A percentile compares a stretch with the other conserved stretches of the same genome.
Evolutionary conservation across 2,797 vertebrate species (phyloP).

Genomic region (Aeoliscus strigatus): DNA sequence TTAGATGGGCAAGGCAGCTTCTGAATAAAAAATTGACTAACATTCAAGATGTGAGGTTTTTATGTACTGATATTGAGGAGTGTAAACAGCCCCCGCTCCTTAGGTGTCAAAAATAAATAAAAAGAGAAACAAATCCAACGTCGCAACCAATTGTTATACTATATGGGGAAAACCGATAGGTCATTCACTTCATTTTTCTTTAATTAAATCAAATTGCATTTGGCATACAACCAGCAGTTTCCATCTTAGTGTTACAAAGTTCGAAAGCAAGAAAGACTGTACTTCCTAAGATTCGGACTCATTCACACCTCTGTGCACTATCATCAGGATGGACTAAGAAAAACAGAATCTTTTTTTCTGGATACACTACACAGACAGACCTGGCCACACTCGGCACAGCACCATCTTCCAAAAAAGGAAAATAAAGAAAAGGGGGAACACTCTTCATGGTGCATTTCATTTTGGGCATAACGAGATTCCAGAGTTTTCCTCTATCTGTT

Average conservation of each 20-base stretch:
- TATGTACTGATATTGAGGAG: constrained; percentile 70
- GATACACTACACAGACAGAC: constrained; percentile 53
- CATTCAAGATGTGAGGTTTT: constrained; percentile 60
- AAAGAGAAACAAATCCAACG: constrained; percentile 56
- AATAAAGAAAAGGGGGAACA: constrained; percentile 34
- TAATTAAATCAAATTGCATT: constrained; percentile 61
- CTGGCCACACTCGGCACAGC: constrained; percentile 31
- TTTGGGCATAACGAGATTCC: constrained; percentile 25
- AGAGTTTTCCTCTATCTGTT: constrained; percentile 62
- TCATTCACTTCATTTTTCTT: constrained; percentile 43
- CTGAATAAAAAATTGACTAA: constrained; percentile 77
- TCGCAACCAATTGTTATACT: constrained; percentile 59
- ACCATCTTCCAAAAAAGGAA: constrained; percentile 35
- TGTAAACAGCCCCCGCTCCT: constrained; percentile 58
- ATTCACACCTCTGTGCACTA: constrained; percentile 50
- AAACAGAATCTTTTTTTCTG: constrained; percentile 42
- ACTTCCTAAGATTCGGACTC: constrained; percentile 41
- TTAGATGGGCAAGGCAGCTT: constrained; percentile 72
- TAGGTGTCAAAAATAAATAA: constrained; percentile 69
- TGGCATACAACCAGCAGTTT: constrained; percentile 47
- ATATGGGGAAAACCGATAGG: constrained; percentile 43
- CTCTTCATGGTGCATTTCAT: constrained; percentile 64
- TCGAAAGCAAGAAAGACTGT: constrained; percentile 49
- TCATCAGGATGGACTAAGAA: constrained; percentile 37
- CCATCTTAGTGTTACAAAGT: constrained; percentile 39